Percentiles rank a stretch among this genome's conserved stretches.
These are phyloP conservation scores for Trididemnum nubilum DNA, from an alignment of 23 tunicate genomes.

Conservation along the genomic window DNA sequence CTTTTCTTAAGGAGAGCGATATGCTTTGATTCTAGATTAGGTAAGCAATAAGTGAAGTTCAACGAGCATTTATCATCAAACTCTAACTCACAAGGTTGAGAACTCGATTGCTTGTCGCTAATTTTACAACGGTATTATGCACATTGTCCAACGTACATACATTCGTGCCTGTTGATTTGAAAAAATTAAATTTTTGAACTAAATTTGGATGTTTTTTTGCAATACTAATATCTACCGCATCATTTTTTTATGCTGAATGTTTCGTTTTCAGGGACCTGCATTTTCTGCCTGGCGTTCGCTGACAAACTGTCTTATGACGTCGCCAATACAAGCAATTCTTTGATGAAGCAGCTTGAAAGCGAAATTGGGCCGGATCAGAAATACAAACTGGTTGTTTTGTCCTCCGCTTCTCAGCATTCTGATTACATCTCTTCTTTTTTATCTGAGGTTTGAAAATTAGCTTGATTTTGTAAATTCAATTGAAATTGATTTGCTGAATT, in stretches of 20 bases:
- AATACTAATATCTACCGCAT: too few relatives aligned
- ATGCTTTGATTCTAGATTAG: too few relatives aligned
- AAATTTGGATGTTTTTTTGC: too few relatives aligned
- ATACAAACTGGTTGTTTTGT: conserved; percentile 56
- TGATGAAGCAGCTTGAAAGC: conserved; percentile 39
- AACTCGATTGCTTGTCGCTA: too few relatives aligned
- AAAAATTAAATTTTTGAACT: too few relatives aligned
- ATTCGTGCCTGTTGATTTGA: too few relatives aligned
- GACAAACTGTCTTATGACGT: conserved; percentile 58
- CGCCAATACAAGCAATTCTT: conserved; percentile 31
- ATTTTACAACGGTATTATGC: too few relatives aligned
- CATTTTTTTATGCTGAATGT: background rate
- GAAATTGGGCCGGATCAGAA: background rate
- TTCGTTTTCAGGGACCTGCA: conserved; percentile 13
- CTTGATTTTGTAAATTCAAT: background rate
- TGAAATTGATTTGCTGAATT: background rate
- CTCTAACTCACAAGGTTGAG: too few relatives aligned
- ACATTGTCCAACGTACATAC: too few relatives aligned
- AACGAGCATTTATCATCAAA: too few relatives aligned
- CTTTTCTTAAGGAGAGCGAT: conserved; percentile 61
- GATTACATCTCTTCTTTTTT: conserved; percentile 50
- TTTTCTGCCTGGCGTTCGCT: conserved; percentile 55
- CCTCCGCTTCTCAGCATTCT: conserved; percentile 44
- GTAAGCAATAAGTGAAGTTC: too few relatives aligned
- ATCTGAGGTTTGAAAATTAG: conserved; percentile 41